Evolutionary conservation across 2,113 vertebrate genomes (phyloP), one percentile per base, ranked within the genome.

Genomic region (Mormyrus lacerda): DNA sequence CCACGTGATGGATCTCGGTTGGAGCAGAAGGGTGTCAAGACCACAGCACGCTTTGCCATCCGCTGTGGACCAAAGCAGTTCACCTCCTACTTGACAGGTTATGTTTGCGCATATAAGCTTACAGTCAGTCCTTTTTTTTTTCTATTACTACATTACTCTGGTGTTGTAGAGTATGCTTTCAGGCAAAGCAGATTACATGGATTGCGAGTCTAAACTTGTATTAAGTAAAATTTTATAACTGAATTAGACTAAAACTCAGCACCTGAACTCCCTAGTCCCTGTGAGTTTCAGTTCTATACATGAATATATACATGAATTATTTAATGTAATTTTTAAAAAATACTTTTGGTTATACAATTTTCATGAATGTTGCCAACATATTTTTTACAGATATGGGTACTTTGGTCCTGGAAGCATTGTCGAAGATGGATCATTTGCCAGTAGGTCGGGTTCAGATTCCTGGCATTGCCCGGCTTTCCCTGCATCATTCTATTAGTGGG

Each of bases 21-120:
- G 6, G 95, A 96, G 24, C 97, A 95, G 31, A 96, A 95, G 88
- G 91, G 91, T 10, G 92, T 97, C 2, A 96, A 95, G 91, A 96
- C 95, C 82, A 97, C 96, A 2, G 93, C 95, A 51, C 96, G 96
- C 58, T 99, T 97, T 79, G 93, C 97, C 27, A 94, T 99, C 45
- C 96, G 97, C 87, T 99, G 98, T 90, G 97, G 98, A 55, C 96
- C 97, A 8, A 96, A 97, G 92, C 98, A 98, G 90, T 96, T 99
- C 76, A 94, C 96, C 24, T 98, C 97, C 0, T 99, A 99, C 89
- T 92, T 99, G 45, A 96, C 96, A 96, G 98, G 98, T 99, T 94
- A 82, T 4, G 0, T 21, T 42, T 27, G 7, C 21, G 24, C 10
- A 8, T 17, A 61, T 27, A 19, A 58, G 58, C 4, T 65, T 35